Base-by-base conservation (phyloP, 30 jellyfish, hydroid and myxozoan genomes). In the Aurelia sp. region DNA sequence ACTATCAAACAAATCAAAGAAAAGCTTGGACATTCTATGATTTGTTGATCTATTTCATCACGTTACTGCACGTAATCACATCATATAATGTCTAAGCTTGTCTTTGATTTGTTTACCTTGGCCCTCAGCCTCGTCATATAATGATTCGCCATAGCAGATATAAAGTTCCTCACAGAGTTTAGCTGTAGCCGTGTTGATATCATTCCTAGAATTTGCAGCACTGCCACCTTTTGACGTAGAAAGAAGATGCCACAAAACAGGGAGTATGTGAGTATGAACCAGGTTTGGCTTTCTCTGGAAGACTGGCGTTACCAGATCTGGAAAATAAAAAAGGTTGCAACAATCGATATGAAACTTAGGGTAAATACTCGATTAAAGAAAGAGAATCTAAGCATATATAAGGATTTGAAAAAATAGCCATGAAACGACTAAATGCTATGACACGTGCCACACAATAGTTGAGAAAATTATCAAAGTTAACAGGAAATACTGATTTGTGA, bases 221-320 rank as follows among this genome's bases (percentile, higher is more conserved):
- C 96, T 86, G 50, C 98, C 96, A n/a, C 90, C 89, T 41, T 81
- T 78, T 18, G 92, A 33, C 22, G 90, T 79, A 12, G 90, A 40
- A 35, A 94, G 91, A 4, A 94, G 80, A 75, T 94, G 88, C 99
- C 99, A 94, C 4, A 88, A 61, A 11, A 85, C 92, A 8, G 99
- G 99, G 7, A 94, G 83, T 13, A 94, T 87, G 58, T 82, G 89
- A 24, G 96, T 17, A 10, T 79, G 86, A 20, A 94, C 81, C 19
- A 79, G 53, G 67, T 82, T 83, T 38, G 99, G 97, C 77, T 94
- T 94, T 17, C 90, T 66, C 44, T 84, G 83, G 84, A 71, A 94
- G 38, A 89, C 75, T 18, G 90, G 93, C 22, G 91, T 86, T 4
- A 94, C 93, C 76, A 94, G 67, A 69, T 88, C 99, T 94, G 74